These are phyloP conservation scores for Drepanosiphum platanoidis DNA, from an alignment of 2,888 invertebrate genomes.

Conservation along the genomic window DNA sequence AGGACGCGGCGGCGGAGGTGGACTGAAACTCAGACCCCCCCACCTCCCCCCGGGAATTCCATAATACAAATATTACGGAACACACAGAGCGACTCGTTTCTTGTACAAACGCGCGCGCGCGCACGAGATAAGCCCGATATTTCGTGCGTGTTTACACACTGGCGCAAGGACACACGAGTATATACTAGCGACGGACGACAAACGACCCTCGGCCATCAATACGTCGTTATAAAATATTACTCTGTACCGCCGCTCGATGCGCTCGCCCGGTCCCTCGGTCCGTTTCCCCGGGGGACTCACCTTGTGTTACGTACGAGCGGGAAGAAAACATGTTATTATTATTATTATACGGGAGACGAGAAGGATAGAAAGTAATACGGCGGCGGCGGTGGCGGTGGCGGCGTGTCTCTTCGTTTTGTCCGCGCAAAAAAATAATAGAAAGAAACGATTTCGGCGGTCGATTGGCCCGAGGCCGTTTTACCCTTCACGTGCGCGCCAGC, in stretches of 20 bases:
- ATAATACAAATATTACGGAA: slow-evolving; percentile 57
- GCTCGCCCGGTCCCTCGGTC: neutral
- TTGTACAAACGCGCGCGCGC: slow-evolving; percentile 23
- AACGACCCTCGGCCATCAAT: slow-evolving; percentile 62
- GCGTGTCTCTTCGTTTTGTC: slow-evolving; percentile 29
- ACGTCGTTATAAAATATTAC: slow-evolving; percentile 62
- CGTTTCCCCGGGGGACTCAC: slow-evolving; percentile 40
- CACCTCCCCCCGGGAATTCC: slow-evolving; percentile 52
- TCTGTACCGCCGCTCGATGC: neutral
- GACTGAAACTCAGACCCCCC: too few species aligned
- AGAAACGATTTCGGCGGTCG: slow-evolving; percentile 15
- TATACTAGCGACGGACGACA: slow-evolving; percentile 56
- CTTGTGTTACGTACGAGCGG: slow-evolving; percentile 4
- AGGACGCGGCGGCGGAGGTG: neutral
- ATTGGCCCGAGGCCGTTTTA: slow-evolving; percentile 21
- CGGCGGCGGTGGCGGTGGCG: too few species aligned
- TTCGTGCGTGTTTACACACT: slow-evolving; percentile 46
- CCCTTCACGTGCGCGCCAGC: neutral
- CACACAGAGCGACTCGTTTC: slow-evolving; percentile 33
- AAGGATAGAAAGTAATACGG: neutral
- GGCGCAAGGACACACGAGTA: neutral
- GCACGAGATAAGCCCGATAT: slow-evolving; percentile 49
- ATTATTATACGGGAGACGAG: neutral
- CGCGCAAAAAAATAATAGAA: neutral
- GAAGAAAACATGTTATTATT: neutral